Evolutionary conservation across 1,140 invertebrate genomes (phyloP).

Genomic region (Acyrthosiphon pisum): DNA sequence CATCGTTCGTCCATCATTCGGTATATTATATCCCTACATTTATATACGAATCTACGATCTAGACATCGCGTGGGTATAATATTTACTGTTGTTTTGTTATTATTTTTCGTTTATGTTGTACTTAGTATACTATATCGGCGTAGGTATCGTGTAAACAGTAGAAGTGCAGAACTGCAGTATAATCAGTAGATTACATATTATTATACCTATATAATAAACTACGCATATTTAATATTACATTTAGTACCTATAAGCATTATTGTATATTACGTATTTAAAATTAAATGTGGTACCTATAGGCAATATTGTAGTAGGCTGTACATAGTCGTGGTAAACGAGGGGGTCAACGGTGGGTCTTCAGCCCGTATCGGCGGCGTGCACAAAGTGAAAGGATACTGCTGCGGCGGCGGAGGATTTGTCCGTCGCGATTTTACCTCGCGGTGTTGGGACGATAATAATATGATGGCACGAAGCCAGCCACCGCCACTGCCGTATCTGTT

Average conservation of each 20-base stretch:
- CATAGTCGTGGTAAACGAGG: background rate
- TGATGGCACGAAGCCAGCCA: slow-evolving; percentile 24
- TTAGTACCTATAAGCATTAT: background rate
- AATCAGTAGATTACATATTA: background rate
- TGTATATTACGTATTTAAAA: too few relatives aligned
- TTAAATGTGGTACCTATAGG: too few relatives aligned
- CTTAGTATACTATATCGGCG: background rate
- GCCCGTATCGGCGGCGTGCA: background rate
- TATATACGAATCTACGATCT: background rate
- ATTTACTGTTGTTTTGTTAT: background rate
- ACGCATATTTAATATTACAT: background rate
- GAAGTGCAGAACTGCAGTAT: background rate
- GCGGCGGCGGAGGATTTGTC: background rate
- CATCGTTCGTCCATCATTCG: background rate
- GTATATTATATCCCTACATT: background rate
- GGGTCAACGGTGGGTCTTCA: background rate
- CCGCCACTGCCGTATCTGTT: background rate
- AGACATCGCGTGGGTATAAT: background rate
- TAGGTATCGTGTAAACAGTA: background rate
- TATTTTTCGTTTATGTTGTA: background rate
- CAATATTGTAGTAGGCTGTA: background rate
- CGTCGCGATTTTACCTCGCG: background rate
- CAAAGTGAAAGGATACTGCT: slow-evolving; percentile 29
- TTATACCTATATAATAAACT: background rate
- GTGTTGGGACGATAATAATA: background rate